Evolutionary conservation across 92 coral and sea anemone species (phyloP).

Genomic region (Nematostella vectensis): DNA sequence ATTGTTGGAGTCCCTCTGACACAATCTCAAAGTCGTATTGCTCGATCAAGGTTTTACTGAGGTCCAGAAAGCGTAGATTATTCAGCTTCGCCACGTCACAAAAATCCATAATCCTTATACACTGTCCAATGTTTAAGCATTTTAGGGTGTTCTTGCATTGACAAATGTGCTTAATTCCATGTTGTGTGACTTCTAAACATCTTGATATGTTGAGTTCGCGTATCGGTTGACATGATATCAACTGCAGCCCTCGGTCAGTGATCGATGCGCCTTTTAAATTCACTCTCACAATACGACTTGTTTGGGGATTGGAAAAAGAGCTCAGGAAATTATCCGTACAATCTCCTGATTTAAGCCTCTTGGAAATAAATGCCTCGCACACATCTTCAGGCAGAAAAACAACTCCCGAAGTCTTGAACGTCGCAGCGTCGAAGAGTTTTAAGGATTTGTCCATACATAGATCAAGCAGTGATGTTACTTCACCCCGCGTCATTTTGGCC

Average conservation of each 20-base stretch:
- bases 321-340: constrained; percentile 67
- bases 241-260: constrained; percentile 55
- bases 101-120: constrained; percentile 35
- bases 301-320: constrained; percentile 49
- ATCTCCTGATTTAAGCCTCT: constrained; percentile 54
- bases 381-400: constrained; percentile 69
- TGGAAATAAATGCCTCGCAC: constrained; percentile 65
- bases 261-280: constrained; percentile 48
- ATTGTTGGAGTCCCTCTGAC: constrained; percentile 21
- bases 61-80: constrained; percentile 46
- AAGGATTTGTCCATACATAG: constrained; percentile 61
- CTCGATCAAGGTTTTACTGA: constrained; percentile 43
- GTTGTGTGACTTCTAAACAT: constrained; percentile 39
- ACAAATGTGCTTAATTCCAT: constrained; percentile 37
- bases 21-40: constrained; percentile 38
- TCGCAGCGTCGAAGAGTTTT: constrained; percentile 46
- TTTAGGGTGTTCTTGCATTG: constrained; percentile 53
- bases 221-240: constrained; percentile 52
- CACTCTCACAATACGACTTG: constrained; percentile 59
- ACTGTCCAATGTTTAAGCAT: constrained; percentile 47
- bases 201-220: constrained; percentile 65
- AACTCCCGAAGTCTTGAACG: constrained; percentile 25
- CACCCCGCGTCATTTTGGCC: constrained; percentile 43
- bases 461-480: constrained; percentile 52
- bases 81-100: constrained; percentile 33